phyloP scores from a whole-genome alignment of 2,113 vertebrate species.

The Drymodes brunneopygia region DNA sequence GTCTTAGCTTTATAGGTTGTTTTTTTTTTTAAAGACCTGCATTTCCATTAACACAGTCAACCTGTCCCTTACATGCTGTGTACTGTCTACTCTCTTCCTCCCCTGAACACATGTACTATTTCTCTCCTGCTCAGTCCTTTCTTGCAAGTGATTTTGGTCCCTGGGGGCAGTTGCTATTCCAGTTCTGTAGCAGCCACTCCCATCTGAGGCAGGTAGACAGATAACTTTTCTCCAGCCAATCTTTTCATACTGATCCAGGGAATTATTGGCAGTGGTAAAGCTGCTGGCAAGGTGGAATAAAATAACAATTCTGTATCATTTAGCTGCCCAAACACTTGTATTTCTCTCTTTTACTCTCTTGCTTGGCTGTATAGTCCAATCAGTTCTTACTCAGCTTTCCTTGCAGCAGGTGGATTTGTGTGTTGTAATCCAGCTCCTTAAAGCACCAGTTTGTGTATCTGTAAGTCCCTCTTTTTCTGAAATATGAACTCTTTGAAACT shows the following conservation, averaged over 20 bases:
- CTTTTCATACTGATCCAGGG: neutral
- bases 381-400: neutral
- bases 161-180: neutral
- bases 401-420: neutral
- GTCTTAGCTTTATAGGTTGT: neutral
- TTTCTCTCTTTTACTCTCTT: neutral
- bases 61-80: neutral
- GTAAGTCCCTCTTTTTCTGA: neutral
- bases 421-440: neutral
- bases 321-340: neutral
- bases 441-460: neutral
- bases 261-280: neutral
- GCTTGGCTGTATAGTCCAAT: neutral
- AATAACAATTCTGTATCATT: neutral
- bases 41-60: neutral
- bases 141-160: neutral
- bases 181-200: neutral
- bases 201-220: neutral
- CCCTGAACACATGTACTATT: rapidly evolving
- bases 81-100: neutral
- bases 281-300: neutral
- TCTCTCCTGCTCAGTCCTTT: neutral
- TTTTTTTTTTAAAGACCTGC: neutral
- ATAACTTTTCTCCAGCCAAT: neutral
- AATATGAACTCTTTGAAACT: neutral